These are phyloP conservation scores for Trissoscelio sp. DNA, from an alignment of 2,888 invertebrate genomes.

Conservation along the genomic window DNA sequence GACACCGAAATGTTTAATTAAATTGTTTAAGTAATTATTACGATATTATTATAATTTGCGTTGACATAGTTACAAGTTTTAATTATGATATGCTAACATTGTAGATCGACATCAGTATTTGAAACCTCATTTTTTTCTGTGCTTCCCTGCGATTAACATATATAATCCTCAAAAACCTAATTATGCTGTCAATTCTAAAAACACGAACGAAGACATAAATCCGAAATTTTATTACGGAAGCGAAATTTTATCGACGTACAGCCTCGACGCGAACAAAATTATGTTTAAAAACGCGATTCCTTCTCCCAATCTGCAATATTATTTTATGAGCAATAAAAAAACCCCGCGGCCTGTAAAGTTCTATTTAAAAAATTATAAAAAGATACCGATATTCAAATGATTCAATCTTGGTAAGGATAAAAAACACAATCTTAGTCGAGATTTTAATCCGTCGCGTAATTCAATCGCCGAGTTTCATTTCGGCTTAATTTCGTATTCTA, in stretches of 20 bases:
- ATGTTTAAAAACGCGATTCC: slow-evolving; percentile 24
- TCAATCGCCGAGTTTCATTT: slow-evolving; percentile 13
- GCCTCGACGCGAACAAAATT: slow-evolving; percentile 14
- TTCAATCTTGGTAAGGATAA: slow-evolving; percentile 1
- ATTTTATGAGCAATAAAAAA: slow-evolving; percentile 26
- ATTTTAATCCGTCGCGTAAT: slow-evolving; percentile 17
- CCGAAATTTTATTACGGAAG: slow-evolving; percentile 25
- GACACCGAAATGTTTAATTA: background rate
- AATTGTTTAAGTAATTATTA: slow-evolving; percentile 1
- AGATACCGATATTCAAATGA: slow-evolving; percentile 12
- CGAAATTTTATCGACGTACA: slow-evolving; percentile 17
- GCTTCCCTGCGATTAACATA: too few species aligned
- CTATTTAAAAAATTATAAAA: slow-evolving; percentile 15
- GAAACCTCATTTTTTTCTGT: too few species aligned
- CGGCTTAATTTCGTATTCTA: slow-evolving; percentile 18
- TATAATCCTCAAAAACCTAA: slow-evolving; percentile 1
- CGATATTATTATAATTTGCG: background rate
- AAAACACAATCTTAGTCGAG: background rate
- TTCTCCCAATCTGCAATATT: background rate
- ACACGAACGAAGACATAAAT: slow-evolving; percentile 5
- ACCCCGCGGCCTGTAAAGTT: background rate
- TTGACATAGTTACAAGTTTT: background rate
- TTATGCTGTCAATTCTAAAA: slow-evolving; percentile 10
- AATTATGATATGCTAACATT: too few species aligned
- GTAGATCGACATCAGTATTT: too few species aligned